Evolutionary conservation across 2,888 invertebrate genomes (phyloP).

Genomic region (Chouioia cunea): DNA sequence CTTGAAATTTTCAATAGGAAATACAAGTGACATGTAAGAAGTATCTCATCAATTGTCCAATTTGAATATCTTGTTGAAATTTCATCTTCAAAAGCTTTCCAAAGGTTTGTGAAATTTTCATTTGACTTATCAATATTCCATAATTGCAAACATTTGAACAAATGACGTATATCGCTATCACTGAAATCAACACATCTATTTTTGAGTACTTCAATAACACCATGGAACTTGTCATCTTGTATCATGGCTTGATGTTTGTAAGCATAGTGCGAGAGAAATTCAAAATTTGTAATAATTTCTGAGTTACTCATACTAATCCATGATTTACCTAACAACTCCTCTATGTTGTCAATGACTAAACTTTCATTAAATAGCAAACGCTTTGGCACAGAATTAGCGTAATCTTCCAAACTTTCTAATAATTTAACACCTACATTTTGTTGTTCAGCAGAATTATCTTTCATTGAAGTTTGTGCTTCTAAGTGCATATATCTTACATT

Average conservation of each 20-base stretch:
- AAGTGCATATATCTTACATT: neutral
- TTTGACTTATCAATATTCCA: constrained; percentile 25
- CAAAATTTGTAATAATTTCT: constrained; percentile 43
- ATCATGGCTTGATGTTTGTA: constrained; percentile 7
- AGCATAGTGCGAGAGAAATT: constrained; percentile 35
- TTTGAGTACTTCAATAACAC: constrained; percentile 30
- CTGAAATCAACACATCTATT: constrained; percentile 10
- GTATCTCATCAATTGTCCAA: constrained; percentile 28
- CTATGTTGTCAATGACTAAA: neutral
- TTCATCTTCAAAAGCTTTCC: constrained; percentile 30
- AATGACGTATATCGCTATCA: constrained; percentile 29
- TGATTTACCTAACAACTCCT: constrained; percentile 10
- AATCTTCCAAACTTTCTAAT: neutral
- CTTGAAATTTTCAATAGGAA: constrained; percentile 15
- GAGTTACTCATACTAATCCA: constrained; percentile 40
- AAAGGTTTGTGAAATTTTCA: constrained; percentile 19
- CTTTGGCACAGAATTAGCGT: neutral
- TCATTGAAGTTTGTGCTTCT: neutral
- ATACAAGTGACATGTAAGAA: constrained; percentile 40
- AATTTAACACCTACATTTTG: neutral
- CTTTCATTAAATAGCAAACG: neutral
- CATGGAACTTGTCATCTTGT: constrained; percentile 12
- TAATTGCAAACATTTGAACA: constrained; percentile 31
- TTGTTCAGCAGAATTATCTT: too few relatives aligned
- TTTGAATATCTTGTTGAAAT: constrained; percentile 17